These are phyloP conservation scores for Leucoptera coffeella DNA, from an alignment of 2,888 invertebrate genomes.

Conservation along the genomic window DNA sequence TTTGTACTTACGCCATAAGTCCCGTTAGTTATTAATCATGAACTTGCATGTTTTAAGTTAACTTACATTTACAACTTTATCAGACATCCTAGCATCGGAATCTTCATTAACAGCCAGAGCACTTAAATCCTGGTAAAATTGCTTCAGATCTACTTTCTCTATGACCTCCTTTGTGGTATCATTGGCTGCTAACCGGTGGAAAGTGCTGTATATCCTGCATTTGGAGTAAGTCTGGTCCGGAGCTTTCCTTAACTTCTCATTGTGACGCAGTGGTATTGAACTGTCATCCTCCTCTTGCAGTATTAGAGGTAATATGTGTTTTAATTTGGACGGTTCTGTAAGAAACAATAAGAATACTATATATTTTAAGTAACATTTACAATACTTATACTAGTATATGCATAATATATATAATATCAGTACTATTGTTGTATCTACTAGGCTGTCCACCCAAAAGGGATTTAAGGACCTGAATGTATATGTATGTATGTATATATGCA, in stretches of 20 bases:
- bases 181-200: conserved; percentile 19
- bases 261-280: conserved; percentile 20
- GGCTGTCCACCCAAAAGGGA: no score
- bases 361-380: background rate
- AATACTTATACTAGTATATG: no score
- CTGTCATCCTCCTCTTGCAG: conserved; percentile 16
- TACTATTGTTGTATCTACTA: no score
- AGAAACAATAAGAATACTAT: conserved; percentile 6
- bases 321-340: conserved; percentile 17
- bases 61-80: conserved; percentile 5
- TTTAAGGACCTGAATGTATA: no score
- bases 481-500: no score
- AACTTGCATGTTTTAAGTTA: no score
- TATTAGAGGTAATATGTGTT: conserved; percentile 16
- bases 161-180: conserved; percentile 9
- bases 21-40: no score
- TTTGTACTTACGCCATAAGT: no score
- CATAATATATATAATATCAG: no score
- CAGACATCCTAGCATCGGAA: background rate
- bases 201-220: conserved; percentile 23
- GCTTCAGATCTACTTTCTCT: conserved; percentile 8
- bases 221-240: conserved; percentile 16
- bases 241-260: conserved; percentile 22
- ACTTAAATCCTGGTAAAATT: no score
- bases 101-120: background rate